phyloP scores from a whole-genome alignment of 2,113 vertebrate species.

The Kryptolebias marmoratus region DNA sequence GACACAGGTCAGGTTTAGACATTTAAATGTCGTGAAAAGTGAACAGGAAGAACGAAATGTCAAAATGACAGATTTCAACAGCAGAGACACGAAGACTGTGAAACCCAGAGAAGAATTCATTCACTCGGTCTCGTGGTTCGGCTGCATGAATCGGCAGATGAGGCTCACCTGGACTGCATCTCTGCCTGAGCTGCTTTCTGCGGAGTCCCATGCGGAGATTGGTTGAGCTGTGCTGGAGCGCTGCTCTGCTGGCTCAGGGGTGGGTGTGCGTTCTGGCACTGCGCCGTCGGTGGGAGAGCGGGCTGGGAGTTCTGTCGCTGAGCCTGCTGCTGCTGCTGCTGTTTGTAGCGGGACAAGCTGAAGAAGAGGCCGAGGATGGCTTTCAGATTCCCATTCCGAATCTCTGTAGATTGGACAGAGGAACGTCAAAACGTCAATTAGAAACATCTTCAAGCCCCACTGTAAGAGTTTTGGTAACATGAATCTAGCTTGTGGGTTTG shows the following conservation, averaged over 20 bases:
- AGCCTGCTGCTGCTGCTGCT: constrained; percentile 91
- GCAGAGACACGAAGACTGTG: constrained; percentile 13
- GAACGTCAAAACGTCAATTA: neutral
- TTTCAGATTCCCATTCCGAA: constrained; percentile 98
- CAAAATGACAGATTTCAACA: constrained; percentile 43
- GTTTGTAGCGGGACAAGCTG: constrained; percentile 96
- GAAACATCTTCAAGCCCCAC: neutral
- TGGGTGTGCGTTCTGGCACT: constrained; percentile 65
- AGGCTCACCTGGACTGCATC: constrained; percentile 90
- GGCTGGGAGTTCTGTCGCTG: constrained; percentile 76
- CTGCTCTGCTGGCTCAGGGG: constrained; percentile 78
- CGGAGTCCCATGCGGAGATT: constrained; percentile 79
- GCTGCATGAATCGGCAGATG: neutral
- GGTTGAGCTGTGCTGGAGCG: constrained; percentile 71
- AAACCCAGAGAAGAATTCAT: neutral
- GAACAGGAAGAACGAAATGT: constrained; percentile 52
- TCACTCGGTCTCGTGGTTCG: neutral
- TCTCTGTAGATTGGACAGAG: constrained; percentile 82
- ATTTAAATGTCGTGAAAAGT: constrained; percentile 61
- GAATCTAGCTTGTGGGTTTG: neutral
- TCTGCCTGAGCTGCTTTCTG: constrained; percentile 90
- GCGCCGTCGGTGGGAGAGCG: constrained; percentile 54
- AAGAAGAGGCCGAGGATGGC: constrained; percentile 98
- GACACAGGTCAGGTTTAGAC: constrained; percentile 47
- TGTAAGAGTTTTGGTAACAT: constrained; percentile 10